These are phyloP conservation scores for Aricia artaxerxes DNA, from an alignment of 2,888 invertebrate genomes.

Conservation along the genomic window DNA sequence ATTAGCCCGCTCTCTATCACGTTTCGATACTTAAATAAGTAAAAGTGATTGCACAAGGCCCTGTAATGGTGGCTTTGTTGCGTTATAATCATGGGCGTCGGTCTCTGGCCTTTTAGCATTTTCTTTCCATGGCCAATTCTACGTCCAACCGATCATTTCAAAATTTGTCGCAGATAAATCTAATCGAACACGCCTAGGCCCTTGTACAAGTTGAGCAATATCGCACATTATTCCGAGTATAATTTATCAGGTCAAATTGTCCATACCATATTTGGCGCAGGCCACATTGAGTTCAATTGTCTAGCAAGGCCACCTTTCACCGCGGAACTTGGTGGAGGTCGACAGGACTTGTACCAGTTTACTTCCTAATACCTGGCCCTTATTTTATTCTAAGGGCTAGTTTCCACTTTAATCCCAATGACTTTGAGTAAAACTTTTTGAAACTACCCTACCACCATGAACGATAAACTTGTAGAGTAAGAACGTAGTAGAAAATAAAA, in stretches of 20 bases:
- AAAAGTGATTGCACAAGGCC: conserved; percentile 45
- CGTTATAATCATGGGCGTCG: conserved; percentile 38
- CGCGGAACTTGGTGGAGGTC: conserved; percentile 54
- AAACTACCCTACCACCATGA: neutral
- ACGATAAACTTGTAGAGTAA: too few relatives aligned
- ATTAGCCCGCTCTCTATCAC: conserved; percentile 25
- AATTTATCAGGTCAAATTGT: conserved; percentile 14
- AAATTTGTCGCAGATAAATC: neutral
- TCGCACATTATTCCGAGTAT: conserved; percentile 50
- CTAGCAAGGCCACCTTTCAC: conserved; percentile 56
- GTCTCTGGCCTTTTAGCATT: conserved; percentile 37
- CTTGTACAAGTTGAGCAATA: neutral
- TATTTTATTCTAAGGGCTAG: neutral
- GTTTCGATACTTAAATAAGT: conserved; percentile 37
- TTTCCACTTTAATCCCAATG: neutral
- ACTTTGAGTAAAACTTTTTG: neutral
- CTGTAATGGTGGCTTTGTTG: conserved; percentile 40
- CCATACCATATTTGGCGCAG: conserved; percentile 3
- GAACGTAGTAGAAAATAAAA: too few relatives aligned
- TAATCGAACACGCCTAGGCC: neutral
- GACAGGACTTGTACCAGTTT: conserved; percentile 48
- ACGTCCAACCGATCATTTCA: neutral
- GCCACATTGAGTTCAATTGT: conserved; percentile 15
- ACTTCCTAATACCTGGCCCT: conserved; percentile 27
- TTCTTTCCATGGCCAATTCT: neutral